A percentile compares a stretch with the other conserved stretches of the same genome.
phyloP scores from a whole-genome alignment of 2,113 vertebrate species.

The Cynoglossus semilaevis region DNA sequence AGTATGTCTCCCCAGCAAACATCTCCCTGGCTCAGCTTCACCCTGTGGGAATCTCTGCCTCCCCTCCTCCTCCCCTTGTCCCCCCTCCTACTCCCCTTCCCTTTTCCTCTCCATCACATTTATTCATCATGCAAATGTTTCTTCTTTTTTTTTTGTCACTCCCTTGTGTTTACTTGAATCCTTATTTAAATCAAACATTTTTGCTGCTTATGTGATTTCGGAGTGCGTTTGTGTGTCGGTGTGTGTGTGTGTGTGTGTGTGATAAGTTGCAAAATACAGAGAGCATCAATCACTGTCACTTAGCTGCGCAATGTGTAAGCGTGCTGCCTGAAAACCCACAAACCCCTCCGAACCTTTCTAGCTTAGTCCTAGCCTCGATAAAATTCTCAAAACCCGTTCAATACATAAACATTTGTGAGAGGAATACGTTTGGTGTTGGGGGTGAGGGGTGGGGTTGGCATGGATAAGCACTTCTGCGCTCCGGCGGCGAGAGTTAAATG shows the following conservation, averaged over 20 bases:
- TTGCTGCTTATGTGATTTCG: slow-evolving; percentile 55
- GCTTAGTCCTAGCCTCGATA: slow-evolving; percentile 50
- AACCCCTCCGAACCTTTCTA: slow-evolving; percentile 31
- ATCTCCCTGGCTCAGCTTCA: slow-evolving; percentile 45
- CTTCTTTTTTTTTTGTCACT: slow-evolving; percentile 24
- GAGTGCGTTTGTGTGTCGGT: slow-evolving; percentile 17
- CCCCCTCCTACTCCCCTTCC: slow-evolving; percentile 29
- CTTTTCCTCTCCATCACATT: slow-evolving; percentile 44
- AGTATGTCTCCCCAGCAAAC: slow-evolving; percentile 34
- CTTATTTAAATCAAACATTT: slow-evolving; percentile 67
- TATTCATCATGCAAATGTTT: slow-evolving; percentile 66
- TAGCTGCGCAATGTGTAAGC: slow-evolving; percentile 59
- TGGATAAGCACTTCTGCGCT: slow-evolving; percentile 38
- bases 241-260: slow-evolving; percentile 30
- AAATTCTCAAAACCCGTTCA: slow-evolving; percentile 63
- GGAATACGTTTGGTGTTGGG: background rate
- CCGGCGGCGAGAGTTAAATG: slow-evolving; percentile 62
- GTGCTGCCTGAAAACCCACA: slow-evolving; percentile 38
- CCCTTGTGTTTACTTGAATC: slow-evolving; percentile 61
- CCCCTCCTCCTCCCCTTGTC: slow-evolving; percentile 27
- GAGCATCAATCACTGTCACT: slow-evolving; percentile 85
- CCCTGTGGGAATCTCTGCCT: slow-evolving; percentile 56
- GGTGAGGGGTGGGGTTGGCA: slow-evolving; percentile 21
- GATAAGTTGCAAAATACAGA: slow-evolving; percentile 65
- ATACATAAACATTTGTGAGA: slow-evolving; percentile 67